Evolutionary conservation across 2,797 vertebrate genomes (phyloP).

Genomic region (Pygocentrus nattereri): DNA sequence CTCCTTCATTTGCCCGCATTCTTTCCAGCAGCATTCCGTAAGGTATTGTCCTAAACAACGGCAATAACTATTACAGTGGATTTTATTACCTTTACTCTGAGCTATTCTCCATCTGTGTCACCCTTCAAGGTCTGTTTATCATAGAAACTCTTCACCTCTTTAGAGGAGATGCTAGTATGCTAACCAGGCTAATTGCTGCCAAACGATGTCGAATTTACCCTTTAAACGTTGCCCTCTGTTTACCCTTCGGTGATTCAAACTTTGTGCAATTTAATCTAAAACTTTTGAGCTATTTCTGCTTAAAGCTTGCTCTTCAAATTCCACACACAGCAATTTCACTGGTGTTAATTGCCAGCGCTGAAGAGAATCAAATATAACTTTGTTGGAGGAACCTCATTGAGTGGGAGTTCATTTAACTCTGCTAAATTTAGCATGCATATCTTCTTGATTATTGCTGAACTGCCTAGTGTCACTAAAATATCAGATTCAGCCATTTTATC

Average conservation of each 20-base stretch:
- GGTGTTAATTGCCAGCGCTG: background rate
- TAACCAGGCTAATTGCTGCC: background rate
- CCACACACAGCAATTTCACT: background rate
- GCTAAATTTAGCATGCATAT: background rate
- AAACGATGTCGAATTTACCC: background rate
- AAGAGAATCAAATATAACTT: constrained; percentile 16
- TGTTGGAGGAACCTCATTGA: background rate
- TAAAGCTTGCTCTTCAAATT: background rate
- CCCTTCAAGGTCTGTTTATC: background rate
- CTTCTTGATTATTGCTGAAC: background rate
- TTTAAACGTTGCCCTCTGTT: background rate
- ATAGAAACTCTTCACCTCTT: background rate
- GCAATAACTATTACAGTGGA: background rate
- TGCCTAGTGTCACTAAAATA: background rate
- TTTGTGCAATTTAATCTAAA: no score
- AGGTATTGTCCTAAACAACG: constrained; percentile 65
- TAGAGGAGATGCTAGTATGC: background rate
- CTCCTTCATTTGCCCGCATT: constrained; percentile 23
- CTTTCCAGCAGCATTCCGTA: constrained; percentile 49
- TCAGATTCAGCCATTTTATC: constrained; percentile 4
- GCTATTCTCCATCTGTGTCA: constrained; percentile 10
- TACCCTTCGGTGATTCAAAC: background rate
- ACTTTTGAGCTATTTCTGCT: background rate
- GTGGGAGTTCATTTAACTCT: constrained; percentile 10
- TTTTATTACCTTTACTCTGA: background rate